phyloP scores from a whole-genome alignment of 2,113 vertebrate species.

The Benitochromis conjunctus region DNA sequence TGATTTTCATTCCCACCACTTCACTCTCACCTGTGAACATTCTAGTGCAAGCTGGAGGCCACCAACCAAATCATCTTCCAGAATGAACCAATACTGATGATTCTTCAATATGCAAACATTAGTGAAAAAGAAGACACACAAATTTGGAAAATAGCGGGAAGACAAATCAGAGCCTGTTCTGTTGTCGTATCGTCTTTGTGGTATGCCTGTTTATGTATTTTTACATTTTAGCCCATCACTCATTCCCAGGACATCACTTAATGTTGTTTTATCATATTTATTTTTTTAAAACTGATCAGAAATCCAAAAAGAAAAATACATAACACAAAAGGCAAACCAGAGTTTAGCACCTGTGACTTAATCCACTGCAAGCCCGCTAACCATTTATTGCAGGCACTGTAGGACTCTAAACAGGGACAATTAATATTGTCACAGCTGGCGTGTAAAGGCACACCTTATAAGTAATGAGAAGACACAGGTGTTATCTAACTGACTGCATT shows the following conservation, averaged over 20 bases:
- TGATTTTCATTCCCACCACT: accelerated
- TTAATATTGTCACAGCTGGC: background rate
- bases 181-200: background rate
- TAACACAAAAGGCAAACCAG: background rate
- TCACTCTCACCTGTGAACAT: accelerated
- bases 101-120: background rate
- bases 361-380: accelerated
- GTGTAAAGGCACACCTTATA: background rate
- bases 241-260: background rate
- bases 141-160: background rate
- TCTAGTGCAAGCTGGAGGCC: background rate
- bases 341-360: background rate
- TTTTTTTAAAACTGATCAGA: background rate
- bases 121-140: no score
- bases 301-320: background rate
- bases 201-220: background rate
- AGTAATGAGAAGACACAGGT: background rate
- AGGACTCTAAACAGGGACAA: background rate
- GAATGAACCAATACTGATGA: accelerated
- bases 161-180: background rate
- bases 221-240: background rate
- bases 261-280: background rate
- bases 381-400: background rate
- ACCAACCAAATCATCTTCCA: background rate
- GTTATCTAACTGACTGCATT: background rate